Percentiles rank a stretch among this genome's conserved stretches.
These are phyloP conservation scores for Heliconius cydno DNA, from an alignment of 2,888 invertebrate genomes.

Conservation along the genomic window DNA sequence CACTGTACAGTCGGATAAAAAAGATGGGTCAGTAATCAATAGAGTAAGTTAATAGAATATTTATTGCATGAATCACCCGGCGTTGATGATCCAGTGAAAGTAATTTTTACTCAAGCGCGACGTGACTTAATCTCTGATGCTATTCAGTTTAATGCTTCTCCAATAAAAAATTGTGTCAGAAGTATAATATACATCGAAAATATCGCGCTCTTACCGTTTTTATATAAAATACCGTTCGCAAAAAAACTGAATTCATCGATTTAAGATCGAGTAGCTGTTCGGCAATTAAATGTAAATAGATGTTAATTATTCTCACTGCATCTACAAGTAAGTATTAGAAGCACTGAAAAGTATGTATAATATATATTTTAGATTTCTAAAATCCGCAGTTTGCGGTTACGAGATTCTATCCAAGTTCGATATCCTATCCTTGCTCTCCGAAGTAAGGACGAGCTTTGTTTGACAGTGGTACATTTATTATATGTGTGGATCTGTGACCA, in stretches of 20 bases:
- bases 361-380: constrained; percentile 3
- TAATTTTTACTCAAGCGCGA: constrained; percentile 36
- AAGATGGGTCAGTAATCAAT: background rate
- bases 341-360: background rate
- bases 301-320: constrained; percentile 2
- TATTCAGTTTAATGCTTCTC: constrained; percentile 24
- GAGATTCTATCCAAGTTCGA: too few relatives aligned
- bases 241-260: background rate
- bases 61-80: constrained; percentile 18
- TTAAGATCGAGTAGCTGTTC: background rate
- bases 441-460: too few relatives aligned
- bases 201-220: too few relatives aligned
- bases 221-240: constrained; percentile 11
- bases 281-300: constrained; percentile 22
- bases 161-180: constrained; percentile 19
- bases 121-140: constrained; percentile 40
- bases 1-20: too few relatives aligned
- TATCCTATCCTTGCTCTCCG: too few relatives aligned
- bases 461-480: too few relatives aligned
- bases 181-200: constrained; percentile 11
- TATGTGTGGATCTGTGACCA: too few relatives aligned
- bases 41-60: constrained; percentile 23
- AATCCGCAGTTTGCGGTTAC: too few relatives aligned
- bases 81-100: constrained; percentile 42
- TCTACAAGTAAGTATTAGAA: background rate